These are phyloP conservation scores for Plestiodon gilberti DNA, from an alignment of 2,113 vertebrate genomes.

Conservation along the genomic window DNA sequence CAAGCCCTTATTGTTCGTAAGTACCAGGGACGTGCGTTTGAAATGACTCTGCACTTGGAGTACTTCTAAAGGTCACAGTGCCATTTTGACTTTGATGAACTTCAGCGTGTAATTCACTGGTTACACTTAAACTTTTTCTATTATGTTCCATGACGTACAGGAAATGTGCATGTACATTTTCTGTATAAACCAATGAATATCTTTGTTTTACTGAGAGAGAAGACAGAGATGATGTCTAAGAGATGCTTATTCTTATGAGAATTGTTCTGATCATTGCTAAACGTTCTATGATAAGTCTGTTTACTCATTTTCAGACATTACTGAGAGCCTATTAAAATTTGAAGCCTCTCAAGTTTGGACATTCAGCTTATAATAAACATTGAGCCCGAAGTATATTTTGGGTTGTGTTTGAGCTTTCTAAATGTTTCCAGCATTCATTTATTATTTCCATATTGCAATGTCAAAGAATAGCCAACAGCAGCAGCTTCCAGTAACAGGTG, in stretches of 20 bases:
- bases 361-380: background rate
- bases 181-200: background rate
- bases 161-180: background rate
- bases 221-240: accelerated
- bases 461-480: background rate
- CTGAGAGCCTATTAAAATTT: background rate
- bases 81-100: slow-evolving; percentile 30
- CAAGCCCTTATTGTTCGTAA: accelerated
- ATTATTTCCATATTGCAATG: background rate
- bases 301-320: slow-evolving; percentile 3
- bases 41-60: background rate
- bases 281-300: background rate
- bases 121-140: slow-evolving; percentile 5
- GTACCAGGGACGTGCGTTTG: accelerated
- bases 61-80: slow-evolving; percentile 52
- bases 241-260: background rate
- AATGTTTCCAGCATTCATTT: background rate
- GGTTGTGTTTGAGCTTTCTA: background rate
- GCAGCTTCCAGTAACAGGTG: background rate
- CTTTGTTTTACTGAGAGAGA: background rate
- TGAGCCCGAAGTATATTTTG: background rate
- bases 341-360: background rate
- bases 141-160: background rate
- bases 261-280: background rate
- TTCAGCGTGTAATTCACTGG: background rate